phyloP scores from a whole-genome alignment of 2,888 invertebrate species.

The Xestia ashworthii region DNA sequence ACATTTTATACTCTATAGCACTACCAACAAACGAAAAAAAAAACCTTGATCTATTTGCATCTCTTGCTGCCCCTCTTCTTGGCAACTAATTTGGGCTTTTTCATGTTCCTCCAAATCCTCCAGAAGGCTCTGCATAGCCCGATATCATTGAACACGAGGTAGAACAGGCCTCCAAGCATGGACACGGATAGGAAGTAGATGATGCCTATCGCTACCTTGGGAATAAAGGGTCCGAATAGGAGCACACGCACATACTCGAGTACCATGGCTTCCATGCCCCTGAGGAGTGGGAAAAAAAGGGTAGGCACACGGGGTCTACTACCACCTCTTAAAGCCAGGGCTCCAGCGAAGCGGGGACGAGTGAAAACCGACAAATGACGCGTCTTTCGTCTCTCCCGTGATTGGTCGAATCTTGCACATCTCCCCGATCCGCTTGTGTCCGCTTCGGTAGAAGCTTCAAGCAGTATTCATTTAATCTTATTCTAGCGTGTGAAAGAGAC shows the following conservation, averaged over 20 bases:
- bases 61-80: slow-evolving; percentile 19
- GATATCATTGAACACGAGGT: slow-evolving; percentile 94
- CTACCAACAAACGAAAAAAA: slow-evolving; percentile 34
- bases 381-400: background rate
- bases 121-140: slow-evolving; percentile 93
- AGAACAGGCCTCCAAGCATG: slow-evolving; percentile 94
- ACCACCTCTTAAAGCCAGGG: background rate
- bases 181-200: slow-evolving; percentile 92
- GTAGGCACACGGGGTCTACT: slow-evolving; percentile 29
- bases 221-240: slow-evolving; percentile 93
- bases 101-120: slow-evolving; percentile 92
- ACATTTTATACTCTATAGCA: slow-evolving; percentile 9
- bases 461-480: background rate
- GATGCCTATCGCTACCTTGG: slow-evolving; percentile 92
- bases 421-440: background rate
- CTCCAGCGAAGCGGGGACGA: background rate
- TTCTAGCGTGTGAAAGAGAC: background rate
- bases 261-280: slow-evolving; percentile 95
- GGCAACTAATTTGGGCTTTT: slow-evolving; percentile 63
- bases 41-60: slow-evolving; percentile 47
- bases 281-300: slow-evolving; percentile 76
- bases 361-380: background rate
- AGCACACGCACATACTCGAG: slow-evolving; percentile 94
- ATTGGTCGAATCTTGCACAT: background rate
- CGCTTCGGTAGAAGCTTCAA: background rate